A percentile compares a stretch with the other conserved stretches of the same genome.
phyloP scores from a whole-genome alignment of 1,140 invertebrate genomes.

The Thaumetopoea pityocampa region DNA sequence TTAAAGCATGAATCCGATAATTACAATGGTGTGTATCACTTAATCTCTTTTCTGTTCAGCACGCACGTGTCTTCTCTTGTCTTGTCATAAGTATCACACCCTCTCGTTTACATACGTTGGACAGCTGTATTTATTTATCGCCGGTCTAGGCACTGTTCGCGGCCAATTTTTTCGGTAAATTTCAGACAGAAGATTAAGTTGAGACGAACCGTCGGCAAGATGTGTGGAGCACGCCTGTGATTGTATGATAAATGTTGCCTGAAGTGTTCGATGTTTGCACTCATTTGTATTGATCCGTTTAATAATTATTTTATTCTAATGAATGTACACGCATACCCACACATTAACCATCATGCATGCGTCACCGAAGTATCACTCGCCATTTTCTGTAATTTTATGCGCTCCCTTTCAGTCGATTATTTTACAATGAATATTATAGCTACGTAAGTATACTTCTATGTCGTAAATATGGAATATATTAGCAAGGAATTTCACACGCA shows the following conservation, averaged over 20 bases:
- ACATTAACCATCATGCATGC: constrained; percentile 30
- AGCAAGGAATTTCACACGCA: too few relatives aligned
- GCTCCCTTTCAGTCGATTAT: background rate
- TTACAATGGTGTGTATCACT: constrained; percentile 64
- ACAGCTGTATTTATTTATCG: constrained; percentile 23
- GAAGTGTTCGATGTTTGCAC: constrained; percentile 56
- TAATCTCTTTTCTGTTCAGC: constrained; percentile 58
- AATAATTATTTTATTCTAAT: constrained; percentile 27
- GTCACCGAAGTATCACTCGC: constrained; percentile 14
- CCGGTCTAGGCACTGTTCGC: constrained; percentile 2
- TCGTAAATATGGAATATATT: too few relatives aligned
- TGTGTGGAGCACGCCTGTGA: constrained; percentile 45
- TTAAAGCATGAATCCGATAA: constrained; percentile 63
- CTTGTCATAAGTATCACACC: constrained; percentile 56
- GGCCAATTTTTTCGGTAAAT: constrained; percentile 1
- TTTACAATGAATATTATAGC: too few relatives aligned
- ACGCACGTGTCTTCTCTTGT: constrained; percentile 63
- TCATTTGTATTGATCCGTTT: constrained; percentile 28
- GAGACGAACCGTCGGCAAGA: background rate
- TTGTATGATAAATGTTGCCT: constrained; percentile 60
- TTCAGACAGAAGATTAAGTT: background rate
- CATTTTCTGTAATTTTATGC: background rate
- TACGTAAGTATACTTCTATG: too few relatives aligned
- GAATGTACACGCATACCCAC: constrained; percentile 37
- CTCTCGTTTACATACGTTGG: constrained; percentile 24